These are phyloP conservation scores for Manis javanica DNA, from an alignment of 2,797 vertebrate species.

Conservation along the genomic window DNA sequence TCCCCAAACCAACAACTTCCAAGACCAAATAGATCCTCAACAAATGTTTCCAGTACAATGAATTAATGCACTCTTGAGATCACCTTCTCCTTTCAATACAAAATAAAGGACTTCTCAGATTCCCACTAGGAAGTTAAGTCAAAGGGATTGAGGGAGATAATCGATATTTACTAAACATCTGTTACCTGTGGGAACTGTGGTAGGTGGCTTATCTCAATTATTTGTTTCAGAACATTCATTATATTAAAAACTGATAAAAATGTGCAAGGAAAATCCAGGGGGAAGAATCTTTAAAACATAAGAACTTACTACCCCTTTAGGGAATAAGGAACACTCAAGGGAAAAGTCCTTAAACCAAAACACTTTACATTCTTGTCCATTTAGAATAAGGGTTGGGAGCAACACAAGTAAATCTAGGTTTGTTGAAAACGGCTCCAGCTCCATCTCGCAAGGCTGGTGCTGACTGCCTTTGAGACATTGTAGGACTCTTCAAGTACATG, in stretches of 20 bases:
- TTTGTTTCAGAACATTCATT: not conserved
- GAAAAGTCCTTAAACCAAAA: not conserved
- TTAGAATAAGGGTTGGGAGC: not conserved
- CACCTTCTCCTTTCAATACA: not conserved
- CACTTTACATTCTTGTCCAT: not conserved
- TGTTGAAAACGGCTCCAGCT: not conserved
- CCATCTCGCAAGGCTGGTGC: not conserved
- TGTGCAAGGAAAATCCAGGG: not conserved
- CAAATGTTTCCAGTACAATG: not conserved
- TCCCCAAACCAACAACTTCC: not conserved
- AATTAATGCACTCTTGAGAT: not conserved
- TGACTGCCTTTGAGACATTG: not conserved
- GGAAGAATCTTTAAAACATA: not conserved
- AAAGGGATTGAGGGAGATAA: not conserved
- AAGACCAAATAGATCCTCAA: not conserved
- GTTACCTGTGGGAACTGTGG: not conserved
- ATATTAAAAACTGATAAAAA: slow-evolving; percentile 11
- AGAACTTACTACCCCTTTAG: not conserved
- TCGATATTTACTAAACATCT: not conserved
- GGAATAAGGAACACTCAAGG: not conserved
- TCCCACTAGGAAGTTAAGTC: not conserved
- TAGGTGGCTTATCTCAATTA: not conserved
- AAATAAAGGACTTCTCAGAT: not conserved
- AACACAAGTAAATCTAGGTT: not conserved
- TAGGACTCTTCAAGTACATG: not conserved